Percentiles rank a stretch among this genome's conserved stretches.
phyloP scores from a whole-genome alignment of 2,113 vertebrate species.

The Dipodomys ordii region DNA sequence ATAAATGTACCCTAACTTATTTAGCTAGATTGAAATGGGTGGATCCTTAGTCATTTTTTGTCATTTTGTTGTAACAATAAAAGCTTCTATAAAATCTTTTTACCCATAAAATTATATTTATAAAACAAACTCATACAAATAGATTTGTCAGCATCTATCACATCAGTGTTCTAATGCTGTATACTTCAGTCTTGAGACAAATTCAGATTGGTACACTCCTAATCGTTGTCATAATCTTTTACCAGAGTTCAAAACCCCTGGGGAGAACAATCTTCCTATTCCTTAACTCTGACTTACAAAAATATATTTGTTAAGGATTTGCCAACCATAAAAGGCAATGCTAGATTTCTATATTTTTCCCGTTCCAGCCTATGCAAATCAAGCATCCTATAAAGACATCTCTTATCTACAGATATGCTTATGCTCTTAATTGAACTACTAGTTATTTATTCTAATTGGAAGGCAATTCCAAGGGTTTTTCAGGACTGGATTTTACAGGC shows the following conservation, averaged over 20 bases:
- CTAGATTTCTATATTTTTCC: not conserved
- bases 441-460: not conserved
- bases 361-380: not conserved
- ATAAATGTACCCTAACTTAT: not conserved
- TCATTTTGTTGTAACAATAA: conserved; percentile 14
- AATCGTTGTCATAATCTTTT: not conserved
- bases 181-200: not conserved
- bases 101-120: not conserved
- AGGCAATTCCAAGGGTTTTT: not conserved
- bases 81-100: conserved; percentile 29
- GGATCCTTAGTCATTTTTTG: not conserved
- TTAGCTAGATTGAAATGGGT: not conserved
- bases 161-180: not conserved
- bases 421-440: not conserved
- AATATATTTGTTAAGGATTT: not conserved
- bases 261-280: not conserved
- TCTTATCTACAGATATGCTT: not conserved
- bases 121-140: not conserved
- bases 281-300: not conserved
- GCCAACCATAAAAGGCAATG: not conserved
- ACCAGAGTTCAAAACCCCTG: not conserved
- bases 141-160: not conserved
- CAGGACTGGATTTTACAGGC: not conserved
- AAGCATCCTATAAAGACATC: not conserved
- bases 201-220: not conserved